Evolutionary conservation across 2,113 vertebrate genomes (phyloP), one percentile per base, ranked within the genome.

Genomic region (Synodontis membranacea): DNA sequence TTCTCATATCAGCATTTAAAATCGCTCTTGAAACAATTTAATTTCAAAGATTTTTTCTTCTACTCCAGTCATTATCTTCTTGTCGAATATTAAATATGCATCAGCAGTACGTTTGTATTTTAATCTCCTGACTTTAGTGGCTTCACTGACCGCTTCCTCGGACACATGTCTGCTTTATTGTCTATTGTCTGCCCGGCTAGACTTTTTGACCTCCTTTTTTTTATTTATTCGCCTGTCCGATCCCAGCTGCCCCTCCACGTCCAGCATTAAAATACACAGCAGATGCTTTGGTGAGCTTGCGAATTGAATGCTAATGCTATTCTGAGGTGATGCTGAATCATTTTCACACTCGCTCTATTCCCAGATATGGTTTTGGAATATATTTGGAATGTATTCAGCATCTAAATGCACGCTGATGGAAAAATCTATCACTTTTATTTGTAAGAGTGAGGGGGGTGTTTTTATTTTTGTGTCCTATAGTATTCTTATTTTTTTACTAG

Each of bases 171-270:
- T 91, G 48, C 60, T 94, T 93, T 93, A 93, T 94, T 91, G 91
- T 94, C 94, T 92, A 93, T 95, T 95, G 95, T 96, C 91, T 91
- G 86, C 90, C 52, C 64, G 84, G 89, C 82, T 87, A 95, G 93
- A 94, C 94, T 95, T 95, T 95, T 94, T 95, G 95, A 96, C 81
- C 81, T n/a, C 60, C 44, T 34, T 14, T 31, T 44, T 44, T 83
- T 70, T 93, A 93, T 93, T 94, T 93, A 93, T 94, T 92, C 92
- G 85, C 85, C 91, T 89, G 92, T 94, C 94, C 93, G 86, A 92
- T 94, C 93, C 92, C 94, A 94, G 93, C 94, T 94, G 93, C 94
- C 93, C 91, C 86, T 44, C 89, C 89, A 91, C 91, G 91, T 89
- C 89, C 89, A 93, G 91, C 91, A 92, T 93, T 92, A 92, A 90